A percentile compares a stretch with the other conserved stretches of the same genome.
phyloP scores from a whole-genome alignment of 2,113 vertebrate genomes.

The Athene cunicularia region DNA sequence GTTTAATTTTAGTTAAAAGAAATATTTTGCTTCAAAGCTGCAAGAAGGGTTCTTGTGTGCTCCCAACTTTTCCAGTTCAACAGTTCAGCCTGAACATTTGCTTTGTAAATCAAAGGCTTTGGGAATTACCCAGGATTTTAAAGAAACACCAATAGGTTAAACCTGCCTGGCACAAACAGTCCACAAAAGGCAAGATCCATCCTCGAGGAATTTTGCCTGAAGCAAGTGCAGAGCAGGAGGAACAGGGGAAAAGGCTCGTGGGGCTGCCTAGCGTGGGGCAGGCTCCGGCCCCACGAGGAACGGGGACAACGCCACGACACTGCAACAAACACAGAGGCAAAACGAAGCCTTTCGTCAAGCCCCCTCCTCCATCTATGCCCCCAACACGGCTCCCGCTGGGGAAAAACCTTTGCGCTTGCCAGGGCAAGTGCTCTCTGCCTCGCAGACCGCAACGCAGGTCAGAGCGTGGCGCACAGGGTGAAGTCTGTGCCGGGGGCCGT shows the following conservation, averaged over 20 bases:
- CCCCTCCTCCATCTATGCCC: neutral
- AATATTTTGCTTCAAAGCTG: neutral
- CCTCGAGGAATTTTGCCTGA: neutral
- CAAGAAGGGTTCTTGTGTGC: neutral
- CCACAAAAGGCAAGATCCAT: neutral
- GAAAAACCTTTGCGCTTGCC: neutral
- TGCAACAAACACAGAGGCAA: fast-evolving
- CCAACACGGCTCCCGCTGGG: fast-evolving
- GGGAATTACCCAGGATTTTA: neutral
- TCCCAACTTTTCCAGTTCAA: neutral
- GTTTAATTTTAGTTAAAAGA: neutral
- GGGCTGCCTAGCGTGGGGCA: neutral
- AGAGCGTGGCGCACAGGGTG: fast-evolving
- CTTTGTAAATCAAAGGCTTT: neutral
- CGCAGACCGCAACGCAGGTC: too few relatives aligned
- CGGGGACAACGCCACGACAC: fast-evolving
- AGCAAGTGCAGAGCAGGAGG: fast-evolving
- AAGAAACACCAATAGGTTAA: neutral
- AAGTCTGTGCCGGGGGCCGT: fast-evolving
- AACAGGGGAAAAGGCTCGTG: neutral
- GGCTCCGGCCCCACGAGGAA: neutral
- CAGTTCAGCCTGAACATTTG: neutral
- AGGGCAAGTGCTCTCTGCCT: neutral
- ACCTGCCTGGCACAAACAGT: neutral
- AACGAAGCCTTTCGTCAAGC: neutral